phyloP scores from a whole-genome alignment of 2,797 vertebrate genomes.

The Platalea minor region DNA sequence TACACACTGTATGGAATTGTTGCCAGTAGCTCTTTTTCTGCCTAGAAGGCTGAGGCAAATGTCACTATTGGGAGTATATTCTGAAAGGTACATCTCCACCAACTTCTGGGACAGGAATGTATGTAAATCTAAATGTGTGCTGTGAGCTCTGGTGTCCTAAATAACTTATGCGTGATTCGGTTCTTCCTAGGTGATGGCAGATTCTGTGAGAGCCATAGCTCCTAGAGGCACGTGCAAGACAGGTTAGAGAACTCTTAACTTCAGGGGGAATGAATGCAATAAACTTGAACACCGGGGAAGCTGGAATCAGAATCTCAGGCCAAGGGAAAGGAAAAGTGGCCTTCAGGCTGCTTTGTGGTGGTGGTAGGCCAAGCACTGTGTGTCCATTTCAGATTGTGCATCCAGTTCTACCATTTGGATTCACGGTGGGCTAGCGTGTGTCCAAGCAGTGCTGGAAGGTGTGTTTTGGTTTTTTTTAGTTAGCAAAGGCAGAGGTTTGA shows the following conservation, averaged over 20 bases:
- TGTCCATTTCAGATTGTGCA: not conserved
- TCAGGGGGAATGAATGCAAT: not conserved
- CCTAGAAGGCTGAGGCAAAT: not conserved
- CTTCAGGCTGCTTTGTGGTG: not conserved
- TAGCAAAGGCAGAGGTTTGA: not conserved
- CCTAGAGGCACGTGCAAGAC: not conserved
- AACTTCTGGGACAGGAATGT: not conserved
- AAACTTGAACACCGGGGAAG: not conserved
- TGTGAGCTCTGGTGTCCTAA: not conserved
- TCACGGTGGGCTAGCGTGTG: fast-evolving
- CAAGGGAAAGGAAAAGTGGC: not conserved
- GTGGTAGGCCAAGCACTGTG: not conserved
- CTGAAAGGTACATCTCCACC: not conserved
- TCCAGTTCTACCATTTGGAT: fast-evolving
- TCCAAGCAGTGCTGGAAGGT: not conserved
- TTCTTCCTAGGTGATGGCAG: not conserved
- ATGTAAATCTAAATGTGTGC: not conserved
- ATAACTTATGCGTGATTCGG: not conserved
- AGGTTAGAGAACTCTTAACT: not conserved
- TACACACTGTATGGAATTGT: not conserved
- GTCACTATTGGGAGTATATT: not conserved
- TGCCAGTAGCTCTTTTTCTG: not conserved
- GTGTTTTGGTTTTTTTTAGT: not conserved
- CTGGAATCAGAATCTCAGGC: not conserved
- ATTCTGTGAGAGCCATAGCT: not conserved